A percentile compares a stretch with the other conserved stretches of the same genome.
Conservation (phyloP, 2,888 invertebrate genomes). For the Sycophila texana region DNA sequence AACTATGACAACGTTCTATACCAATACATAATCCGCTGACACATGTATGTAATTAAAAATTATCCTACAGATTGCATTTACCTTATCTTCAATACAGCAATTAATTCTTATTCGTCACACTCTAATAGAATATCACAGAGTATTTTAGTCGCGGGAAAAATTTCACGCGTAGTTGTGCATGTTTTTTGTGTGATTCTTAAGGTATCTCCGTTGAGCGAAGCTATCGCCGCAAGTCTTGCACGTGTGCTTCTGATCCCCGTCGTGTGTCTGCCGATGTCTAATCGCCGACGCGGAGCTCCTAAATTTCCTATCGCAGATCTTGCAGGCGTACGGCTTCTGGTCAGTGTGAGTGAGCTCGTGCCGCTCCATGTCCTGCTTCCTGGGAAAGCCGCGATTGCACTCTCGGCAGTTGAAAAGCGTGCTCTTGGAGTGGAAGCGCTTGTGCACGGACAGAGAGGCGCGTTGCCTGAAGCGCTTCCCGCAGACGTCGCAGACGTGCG, state of each 20-base stretch:
- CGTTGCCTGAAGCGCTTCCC: conserved; percentile 74
- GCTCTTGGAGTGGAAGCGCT: conserved; percentile 61
- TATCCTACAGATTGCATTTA: no score
- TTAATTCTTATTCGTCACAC: no score
- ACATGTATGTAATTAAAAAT: no score
- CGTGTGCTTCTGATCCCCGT: conserved; percentile 66
- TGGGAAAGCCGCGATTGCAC: conserved; percentile 75
- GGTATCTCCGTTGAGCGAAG: conserved; percentile 77
- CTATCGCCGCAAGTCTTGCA: conserved; percentile 75
- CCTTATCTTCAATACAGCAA: no score
- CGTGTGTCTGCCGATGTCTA: conserved; percentile 77
- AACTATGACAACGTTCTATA: no score
- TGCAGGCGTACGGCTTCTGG: conserved; percentile 77
- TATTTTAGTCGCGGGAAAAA: no score
- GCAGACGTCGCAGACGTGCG: conserved; percentile 75
- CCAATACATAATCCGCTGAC: no score
- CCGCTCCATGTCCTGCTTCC: conserved; percentile 75
- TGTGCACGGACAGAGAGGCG: conserved; percentile 76
- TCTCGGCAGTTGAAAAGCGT: conserved; percentile 58
- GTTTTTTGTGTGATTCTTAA: conserved; percentile 74
- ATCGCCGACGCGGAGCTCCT: conserved; percentile 50
- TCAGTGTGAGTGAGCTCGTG: conserved; percentile 77
- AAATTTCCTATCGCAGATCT: conserved; percentile 76
- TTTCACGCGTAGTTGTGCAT: conserved; percentile 53
- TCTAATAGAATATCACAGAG: no score